Conservation (phyloP, 1,140 invertebrate genomes). For the Anagrus nilaparvatae region DNA sequence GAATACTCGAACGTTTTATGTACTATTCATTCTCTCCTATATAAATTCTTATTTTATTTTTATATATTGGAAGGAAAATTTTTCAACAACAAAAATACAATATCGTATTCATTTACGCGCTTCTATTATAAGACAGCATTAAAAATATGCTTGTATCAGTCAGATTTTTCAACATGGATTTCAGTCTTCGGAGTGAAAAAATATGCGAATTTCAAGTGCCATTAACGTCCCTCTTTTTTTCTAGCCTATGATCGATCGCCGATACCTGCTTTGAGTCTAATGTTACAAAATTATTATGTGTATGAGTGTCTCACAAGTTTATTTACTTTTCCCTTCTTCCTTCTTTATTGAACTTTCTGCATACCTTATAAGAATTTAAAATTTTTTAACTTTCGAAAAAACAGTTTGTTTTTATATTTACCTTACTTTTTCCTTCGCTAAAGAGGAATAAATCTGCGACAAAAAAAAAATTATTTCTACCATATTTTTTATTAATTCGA, state of each 20-base stretch:
- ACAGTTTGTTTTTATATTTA: too few relatives aligned
- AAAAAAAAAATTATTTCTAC: too few relatives aligned
- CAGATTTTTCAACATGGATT: background rate
- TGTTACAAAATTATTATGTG: constrained; percentile 8
- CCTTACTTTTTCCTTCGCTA: too few relatives aligned
- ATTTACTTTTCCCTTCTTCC: too few relatives aligned
- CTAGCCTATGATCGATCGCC: constrained; percentile 8
- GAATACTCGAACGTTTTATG: constrained; percentile 23
- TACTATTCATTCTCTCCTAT: constrained; percentile 20
- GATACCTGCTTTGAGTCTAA: constrained; percentile 8
- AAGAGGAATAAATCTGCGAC: too few relatives aligned
- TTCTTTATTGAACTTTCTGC: too few relatives aligned
- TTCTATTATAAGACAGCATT: background rate
- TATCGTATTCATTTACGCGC: background rate
- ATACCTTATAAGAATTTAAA: too few relatives aligned
- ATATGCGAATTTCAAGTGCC: constrained; percentile 1
- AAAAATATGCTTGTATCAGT: background rate
- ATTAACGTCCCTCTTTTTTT: constrained; percentile 10
- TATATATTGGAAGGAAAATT: constrained; percentile 17
- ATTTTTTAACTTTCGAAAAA: too few relatives aligned
- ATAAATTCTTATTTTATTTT: background rate
- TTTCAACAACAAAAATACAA: constrained; percentile 6
- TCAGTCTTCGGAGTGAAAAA: background rate
- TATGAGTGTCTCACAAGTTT: background rate
- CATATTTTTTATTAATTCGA: too few relatives aligned